These are phyloP conservation scores for Pomacea canaliculata DNA, from an alignment of 2,888 invertebrate species.

Conservation along the genomic window DNA sequence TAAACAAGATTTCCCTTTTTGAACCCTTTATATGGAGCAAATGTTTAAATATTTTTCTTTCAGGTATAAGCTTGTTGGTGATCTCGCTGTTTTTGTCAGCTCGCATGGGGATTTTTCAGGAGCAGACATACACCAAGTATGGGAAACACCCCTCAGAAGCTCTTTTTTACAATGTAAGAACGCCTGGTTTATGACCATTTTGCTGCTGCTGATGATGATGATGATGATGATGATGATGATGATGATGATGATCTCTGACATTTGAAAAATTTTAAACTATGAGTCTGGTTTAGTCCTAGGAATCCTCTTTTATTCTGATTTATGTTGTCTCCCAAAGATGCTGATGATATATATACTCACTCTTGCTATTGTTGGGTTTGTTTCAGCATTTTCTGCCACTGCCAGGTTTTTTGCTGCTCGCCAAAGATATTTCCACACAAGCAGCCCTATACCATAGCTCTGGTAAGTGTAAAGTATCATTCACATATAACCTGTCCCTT, in stretches of 20 bases:
- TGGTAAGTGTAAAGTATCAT: constrained; percentile 50
- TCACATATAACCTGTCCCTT: neutral
- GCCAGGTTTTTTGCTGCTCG: constrained; percentile 87
- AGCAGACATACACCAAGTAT: constrained; percentile 83
- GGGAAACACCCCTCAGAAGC: constrained; percentile 88
- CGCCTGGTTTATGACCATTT: neutral
- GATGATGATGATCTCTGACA: no score
- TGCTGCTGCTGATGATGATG: neutral
- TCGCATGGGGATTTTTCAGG: constrained; percentile 95
- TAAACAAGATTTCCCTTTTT: no score
- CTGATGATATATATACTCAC: no score
- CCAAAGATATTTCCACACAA: constrained; percentile 83
- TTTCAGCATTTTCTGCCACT: constrained; percentile 87
- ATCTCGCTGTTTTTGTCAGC: constrained; percentile 92
- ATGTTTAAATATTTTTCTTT: neutral
- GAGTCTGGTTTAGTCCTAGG: no score
- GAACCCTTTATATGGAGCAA: no score
- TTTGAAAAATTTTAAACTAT: no score
- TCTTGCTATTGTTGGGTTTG: constrained; percentile 8
- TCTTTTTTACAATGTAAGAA: constrained; percentile 72
- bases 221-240: neutral
- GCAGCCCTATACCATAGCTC: constrained; percentile 78
- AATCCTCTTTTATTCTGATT: no score
- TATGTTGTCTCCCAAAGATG: no score
- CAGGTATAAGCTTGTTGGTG: constrained; percentile 84